Base-by-base conservation (phyloP, 2,888 invertebrate genomes). In the Miltochrista miniata region DNA sequence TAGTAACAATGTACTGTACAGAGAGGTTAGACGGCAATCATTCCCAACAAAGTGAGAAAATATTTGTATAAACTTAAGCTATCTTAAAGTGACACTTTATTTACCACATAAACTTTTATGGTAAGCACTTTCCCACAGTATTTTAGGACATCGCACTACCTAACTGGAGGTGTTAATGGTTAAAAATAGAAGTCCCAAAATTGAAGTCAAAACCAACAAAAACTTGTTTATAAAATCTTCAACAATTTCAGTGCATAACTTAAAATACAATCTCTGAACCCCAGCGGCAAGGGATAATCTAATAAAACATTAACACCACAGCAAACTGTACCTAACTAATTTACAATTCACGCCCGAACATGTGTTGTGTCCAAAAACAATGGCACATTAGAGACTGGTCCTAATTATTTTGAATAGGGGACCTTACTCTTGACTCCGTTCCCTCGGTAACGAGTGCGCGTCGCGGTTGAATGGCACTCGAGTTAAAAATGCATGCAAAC, bases 401-500 rank as follows among this genome's bases (percentile, higher is more conserved):
- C 66, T 66, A 66, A 66, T 66, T 66, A 68, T 64, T 66, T 65
- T 61, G 51, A 61, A 64, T 52, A 56, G 51, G 39, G 31, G 49
- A 54, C 59, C 42, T 43, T 38, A 37, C 47, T 38, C 81, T 81
- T 79, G 80, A 80, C 81, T 79, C 68, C 67, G 68, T 79, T 78
- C 68, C 65, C 62, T 54, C 62, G 58, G 66, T 77, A 77, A 79
- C 78, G 77, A 80, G 48, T 48, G 51, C 56, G 59, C 57, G 56
- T 42, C 54, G 45, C 62, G 53, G 45, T 44, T 65, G 66, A 71
- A 70, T 59, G 63, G 62, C 59, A 39, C 73, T 79, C 61, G 64
- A 63, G 71, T 79, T 77, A 77, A 77, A 80, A 81, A 80, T 79
- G 76, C 74, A 76, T 57, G 68, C 67, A 71, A 79, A 76, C 76